Evolutionary conservation across 2,113 vertebrate species (phyloP), one percentile per base, ranked within the genome.

Genomic region (Xiphorhynchus elegans): DNA sequence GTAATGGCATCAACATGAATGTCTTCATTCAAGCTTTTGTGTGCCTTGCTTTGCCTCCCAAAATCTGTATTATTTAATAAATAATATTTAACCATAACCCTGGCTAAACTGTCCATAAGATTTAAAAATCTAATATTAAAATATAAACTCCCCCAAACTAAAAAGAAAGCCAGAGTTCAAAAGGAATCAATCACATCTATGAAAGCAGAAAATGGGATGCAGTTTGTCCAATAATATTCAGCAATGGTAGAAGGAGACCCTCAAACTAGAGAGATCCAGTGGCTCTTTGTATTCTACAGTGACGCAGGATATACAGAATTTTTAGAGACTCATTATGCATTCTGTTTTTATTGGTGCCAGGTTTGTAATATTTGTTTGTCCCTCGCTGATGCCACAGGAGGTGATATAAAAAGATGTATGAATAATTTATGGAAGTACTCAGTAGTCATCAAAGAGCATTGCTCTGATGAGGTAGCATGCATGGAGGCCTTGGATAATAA

Each of bases 281-380:
- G 67, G 74, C 24, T 67, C 72, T 95, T 92, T 84, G n/a, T 67
- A 87, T 89, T 76, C 93, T 16, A 24, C 73, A 77, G 69, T 10
- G 33, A 76, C 11, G 89, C 94, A 97, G 89, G 91, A 42, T 11
- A 89, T 53, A 84, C 91, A 80, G 94, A 89, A 92, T 87, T 95
- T 97, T 97, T 96, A 95, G 95, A 97, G 91, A 69, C 87, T 97
- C 84, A 97, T 97, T 95, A 97, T 81, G 87, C 70, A 90, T 97
- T 96, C 95, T 95, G 16, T 90, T 97, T 84, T 97, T 95, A 95
- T 85, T 90, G 95, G 95, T 88, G 86, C 92, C 95, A 82, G 82
- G 94, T 94, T 78, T 96, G 83, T 90, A 93, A 87, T 96, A 95
- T 96, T 95, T 96, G 95, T 93, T 98, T 94, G 93, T 97, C 93